Evolutionary conservation across 2,797 vertebrate species (phyloP).

Genomic region (Poeciliopsis gracilis): DNA sequence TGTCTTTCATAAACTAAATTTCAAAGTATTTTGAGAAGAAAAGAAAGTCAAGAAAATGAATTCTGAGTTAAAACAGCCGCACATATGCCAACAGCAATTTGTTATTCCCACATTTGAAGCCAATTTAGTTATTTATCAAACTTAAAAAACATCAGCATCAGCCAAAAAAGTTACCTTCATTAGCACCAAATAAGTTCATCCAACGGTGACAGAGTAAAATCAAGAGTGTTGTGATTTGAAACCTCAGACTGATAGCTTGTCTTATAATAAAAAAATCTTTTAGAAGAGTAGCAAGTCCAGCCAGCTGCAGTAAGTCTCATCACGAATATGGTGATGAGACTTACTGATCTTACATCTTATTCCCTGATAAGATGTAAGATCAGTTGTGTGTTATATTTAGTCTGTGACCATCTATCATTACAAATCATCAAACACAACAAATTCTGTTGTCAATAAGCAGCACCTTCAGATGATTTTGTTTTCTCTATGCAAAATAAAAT

Average conservation of each 20-base stretch:
- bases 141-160: not conserved
- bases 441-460: constrained; percentile 11
- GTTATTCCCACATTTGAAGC: not conserved
- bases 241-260: not conserved
- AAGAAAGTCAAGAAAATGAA: not conserved
- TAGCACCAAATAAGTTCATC: not conserved
- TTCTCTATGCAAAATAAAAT: not conserved
- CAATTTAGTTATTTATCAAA: not conserved
- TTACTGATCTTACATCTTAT: not conserved
- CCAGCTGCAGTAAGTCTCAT: not conserved
- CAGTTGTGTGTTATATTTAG: not conserved
- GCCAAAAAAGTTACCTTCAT: not conserved
- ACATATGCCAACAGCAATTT: not conserved
- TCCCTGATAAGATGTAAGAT: not conserved
- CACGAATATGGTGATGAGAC: not conserved
- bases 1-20: not conserved
- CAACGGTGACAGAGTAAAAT: not conserved
- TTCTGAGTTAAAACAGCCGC: not conserved
- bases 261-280: not conserved
- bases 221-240: constrained; percentile 8
- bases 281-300: not conserved
- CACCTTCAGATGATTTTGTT: constrained; percentile 1
- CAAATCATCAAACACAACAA: constrained; percentile 17
- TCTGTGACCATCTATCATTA: not conserved
- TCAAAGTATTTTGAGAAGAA: not conserved